Percentiles rank a stretch among this genome's conserved stretches.
Conservation (phyloP, 2,113 vertebrate species). For the human (Homo sapiens) region GRCh38 chr3:168088501-168089000, state of each 20-base stretch:
- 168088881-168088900: neutral
- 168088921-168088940: neutral
- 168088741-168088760: neutral
- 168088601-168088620: neutral
- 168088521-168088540: neutral
- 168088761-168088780: neutral
- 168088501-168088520: neutral
- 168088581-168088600: neutral
- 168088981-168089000: neutral
- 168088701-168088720: neutral
- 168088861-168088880: neutral
- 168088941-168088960: neutral
- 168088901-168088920: neutral
- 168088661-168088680: neutral
- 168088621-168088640: neutral
- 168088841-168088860: neutral
- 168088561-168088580: neutral
- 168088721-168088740: neutral
- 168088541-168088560: neutral
- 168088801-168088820: neutral
- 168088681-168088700: neutral
- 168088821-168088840: neutral
- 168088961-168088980: neutral
- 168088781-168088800: neutral
- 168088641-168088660: neutral